phyloP scores from a whole-genome alignment of 2,113 vertebrate species.

The Bagarius yarrelli region DNA sequence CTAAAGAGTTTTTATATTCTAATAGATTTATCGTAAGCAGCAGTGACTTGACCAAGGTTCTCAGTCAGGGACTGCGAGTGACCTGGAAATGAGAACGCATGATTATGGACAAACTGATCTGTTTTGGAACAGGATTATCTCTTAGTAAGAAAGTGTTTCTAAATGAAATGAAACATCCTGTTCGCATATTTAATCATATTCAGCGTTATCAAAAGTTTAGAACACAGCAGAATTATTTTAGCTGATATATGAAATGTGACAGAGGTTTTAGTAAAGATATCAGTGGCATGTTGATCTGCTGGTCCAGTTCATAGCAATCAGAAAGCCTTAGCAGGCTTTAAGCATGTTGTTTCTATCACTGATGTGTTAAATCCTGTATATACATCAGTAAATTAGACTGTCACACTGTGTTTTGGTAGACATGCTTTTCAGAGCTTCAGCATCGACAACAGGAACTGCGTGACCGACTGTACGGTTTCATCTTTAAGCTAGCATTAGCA shows the following conservation, averaged over 20 bases:
- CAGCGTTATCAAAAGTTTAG: not conserved
- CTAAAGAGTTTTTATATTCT: not conserved
- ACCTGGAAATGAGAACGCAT: not conserved
- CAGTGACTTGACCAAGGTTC: not conserved
- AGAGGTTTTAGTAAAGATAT: not conserved
- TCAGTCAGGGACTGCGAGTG: not conserved
- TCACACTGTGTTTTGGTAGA: not conserved
- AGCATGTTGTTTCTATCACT: not conserved
- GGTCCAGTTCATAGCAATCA: not conserved
- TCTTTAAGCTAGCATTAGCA: not conserved
- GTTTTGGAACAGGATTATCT: conserved; percentile 4
- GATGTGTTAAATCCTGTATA: not conserved
- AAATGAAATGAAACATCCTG: not conserved
- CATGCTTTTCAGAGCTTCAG: not conserved
- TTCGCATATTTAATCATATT: conserved; percentile 21
- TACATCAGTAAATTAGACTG: not conserved
- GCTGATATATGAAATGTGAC: not conserved
- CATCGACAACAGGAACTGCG: not conserved
- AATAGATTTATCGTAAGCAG: not conserved
- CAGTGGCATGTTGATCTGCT: not conserved
- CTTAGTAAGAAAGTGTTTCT: not conserved
- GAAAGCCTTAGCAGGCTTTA: not conserved
- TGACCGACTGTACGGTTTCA: not conserved
- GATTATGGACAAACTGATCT: not conserved
- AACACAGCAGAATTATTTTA: too few species aligned